These are phyloP conservation scores for Peromyscus nudipes DNA, from an alignment of 2,797 vertebrate genomes.

Conservation along the genomic window DNA sequence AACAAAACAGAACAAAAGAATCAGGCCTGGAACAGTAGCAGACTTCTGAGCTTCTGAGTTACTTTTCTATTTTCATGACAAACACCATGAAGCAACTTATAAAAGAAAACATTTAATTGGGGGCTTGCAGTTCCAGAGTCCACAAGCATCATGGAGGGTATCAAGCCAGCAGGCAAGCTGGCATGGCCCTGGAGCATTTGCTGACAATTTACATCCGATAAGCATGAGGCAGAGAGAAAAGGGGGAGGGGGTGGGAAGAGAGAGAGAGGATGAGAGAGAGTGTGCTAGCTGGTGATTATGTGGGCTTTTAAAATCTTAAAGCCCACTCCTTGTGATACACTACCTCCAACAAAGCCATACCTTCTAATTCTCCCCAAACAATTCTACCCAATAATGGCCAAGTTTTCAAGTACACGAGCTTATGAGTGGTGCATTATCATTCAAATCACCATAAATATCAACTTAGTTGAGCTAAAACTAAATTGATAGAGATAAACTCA, in stretches of 20 bases:
- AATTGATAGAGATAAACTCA: not conserved
- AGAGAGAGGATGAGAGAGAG: no score
- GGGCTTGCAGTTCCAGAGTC: not conserved
- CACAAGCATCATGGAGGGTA: no score
- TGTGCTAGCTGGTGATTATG: not conserved
- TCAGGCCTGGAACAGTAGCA: not conserved
- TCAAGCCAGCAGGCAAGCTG: no score
- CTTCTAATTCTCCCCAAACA: not conserved
- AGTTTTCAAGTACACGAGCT: not conserved
- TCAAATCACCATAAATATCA: not conserved
- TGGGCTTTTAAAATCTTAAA: no score
- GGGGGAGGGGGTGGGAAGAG: no score
- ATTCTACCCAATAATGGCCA: not conserved
- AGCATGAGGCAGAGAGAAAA: no score
- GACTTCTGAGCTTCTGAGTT: not conserved
- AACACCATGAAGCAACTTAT: not conserved
- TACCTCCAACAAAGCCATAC: not conserved
- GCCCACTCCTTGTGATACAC: not conserved
- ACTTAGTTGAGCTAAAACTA: conserved; percentile 6
- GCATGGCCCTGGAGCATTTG: not conserved
- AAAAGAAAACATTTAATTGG: not conserved
- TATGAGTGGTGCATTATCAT: not conserved
- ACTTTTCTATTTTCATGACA: not conserved
- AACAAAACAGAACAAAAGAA: not conserved
- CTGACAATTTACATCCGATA: not conserved